These are phyloP conservation scores for Diprion similis DNA, from an alignment of 1,140 invertebrate species.

Conservation along the genomic window DNA sequence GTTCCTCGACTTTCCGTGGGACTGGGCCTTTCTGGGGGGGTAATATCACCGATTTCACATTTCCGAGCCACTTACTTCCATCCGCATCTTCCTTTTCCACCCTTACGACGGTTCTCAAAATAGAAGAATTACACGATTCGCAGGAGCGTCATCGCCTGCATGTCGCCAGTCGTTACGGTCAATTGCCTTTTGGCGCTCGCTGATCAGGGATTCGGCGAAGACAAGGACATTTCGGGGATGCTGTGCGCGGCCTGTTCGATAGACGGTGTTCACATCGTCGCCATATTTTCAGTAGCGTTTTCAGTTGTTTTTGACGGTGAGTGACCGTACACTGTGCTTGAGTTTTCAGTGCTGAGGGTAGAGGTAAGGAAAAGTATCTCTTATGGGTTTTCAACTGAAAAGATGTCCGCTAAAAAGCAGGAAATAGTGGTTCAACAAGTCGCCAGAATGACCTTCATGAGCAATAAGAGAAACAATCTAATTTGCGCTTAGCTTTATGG, in stretches of 20 bases:
- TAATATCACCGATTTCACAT: constrained; percentile 23
- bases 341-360: no score
- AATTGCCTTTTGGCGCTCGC: constrained; percentile 49
- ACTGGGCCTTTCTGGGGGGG: constrained; percentile 54
- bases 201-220: constrained; percentile 53
- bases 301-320: constrained; percentile 49
- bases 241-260: constrained; percentile 50
- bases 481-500: no score
- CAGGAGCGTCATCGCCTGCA: constrained; percentile 50
- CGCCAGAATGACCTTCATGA: no score
- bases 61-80: neutral
- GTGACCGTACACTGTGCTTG: no score
- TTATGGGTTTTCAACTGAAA: no score
- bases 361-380: no score
- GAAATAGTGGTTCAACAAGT: no score
- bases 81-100: neutral
- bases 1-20: constrained; percentile 47
- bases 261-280: constrained; percentile 52
- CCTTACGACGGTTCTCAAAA: constrained; percentile 3
- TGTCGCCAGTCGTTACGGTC: constrained; percentile 54
- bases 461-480: no score
- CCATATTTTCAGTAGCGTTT: constrained; percentile 46
- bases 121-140: constrained; percentile 16
- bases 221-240: constrained; percentile 50
- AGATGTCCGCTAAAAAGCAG: no score